Evolutionary conservation across 2,888 invertebrate species (phyloP), one percentile per base, ranked within the genome.

Genomic region (Mythimna pallens): DNA sequence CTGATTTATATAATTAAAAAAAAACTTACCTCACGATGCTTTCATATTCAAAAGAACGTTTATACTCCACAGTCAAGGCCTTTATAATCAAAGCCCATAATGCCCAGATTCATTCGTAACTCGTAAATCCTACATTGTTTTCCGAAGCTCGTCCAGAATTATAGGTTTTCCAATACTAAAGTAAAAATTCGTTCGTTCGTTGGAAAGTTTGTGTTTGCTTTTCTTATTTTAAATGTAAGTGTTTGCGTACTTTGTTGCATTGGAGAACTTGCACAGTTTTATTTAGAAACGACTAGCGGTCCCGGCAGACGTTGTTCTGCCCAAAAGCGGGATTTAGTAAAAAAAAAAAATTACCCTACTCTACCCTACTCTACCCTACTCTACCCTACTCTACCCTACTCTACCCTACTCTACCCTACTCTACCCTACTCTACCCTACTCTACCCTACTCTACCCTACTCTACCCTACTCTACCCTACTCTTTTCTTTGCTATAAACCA

Each of bases 141-240:
- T 57, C 68, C 59, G 47, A 68, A 58, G 22, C 6, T 52, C 65
- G 30, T 50, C 20, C 57, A 62, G 36, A 69, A 78, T 69, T 69
- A 82, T 78, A 69, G 58, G 40, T 69, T 82, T 82, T 65, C 68
- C 78, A 78, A 82, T 78, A 73, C 40, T 36, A n/a, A 72, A 58
- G 40, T 34, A 43, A 67, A 55, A 73, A 65, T 66, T 52, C 59
- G 17, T 70, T 58, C 36, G 59, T 22, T 57, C 36, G 20, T 22
- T 50, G 43, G 40, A 30, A 54, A 70, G 58, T 73, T 73, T 40
- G 65, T 25, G 40, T 36, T 59, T 40, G 57, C 61, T 30, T 66
- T 63, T 62, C 77, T 77, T 70, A 34, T 63, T 73, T 64, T 25
- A 30, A 47, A 30, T 69, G 34, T 40, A 22, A 73, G 54, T 75